Conservation (phyloP, 1,140 invertebrate species). For the Leptinotarsa defecta region DNA sequence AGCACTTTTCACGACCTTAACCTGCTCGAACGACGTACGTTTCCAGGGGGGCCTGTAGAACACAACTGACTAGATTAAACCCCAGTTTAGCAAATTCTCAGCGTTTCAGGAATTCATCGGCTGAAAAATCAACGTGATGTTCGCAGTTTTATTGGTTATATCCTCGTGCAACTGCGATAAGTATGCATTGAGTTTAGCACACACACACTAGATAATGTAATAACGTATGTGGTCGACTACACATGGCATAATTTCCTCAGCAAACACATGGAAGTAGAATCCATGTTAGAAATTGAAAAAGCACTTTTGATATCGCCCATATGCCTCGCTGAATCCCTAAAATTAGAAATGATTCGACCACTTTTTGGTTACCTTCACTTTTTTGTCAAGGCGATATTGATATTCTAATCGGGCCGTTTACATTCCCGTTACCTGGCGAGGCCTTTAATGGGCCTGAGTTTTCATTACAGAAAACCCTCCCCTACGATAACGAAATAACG, state of each 20-base stretch:
- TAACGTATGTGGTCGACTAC: background rate
- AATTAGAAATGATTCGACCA: background rate
- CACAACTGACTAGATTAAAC: too few species aligned
- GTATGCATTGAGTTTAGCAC: background rate
- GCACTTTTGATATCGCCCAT: too few species aligned
- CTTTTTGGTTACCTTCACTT: constrained; percentile 1
- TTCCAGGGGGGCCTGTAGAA: too few species aligned
- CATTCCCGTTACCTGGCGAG: constrained; percentile 1
- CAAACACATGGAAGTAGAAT: constrained; percentile 4
- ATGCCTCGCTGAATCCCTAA: background rate
- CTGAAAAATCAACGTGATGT: background rate
- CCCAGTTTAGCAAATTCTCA: too few species aligned
- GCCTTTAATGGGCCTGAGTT: background rate
- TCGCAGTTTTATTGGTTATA: background rate
- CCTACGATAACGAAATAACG: background rate
- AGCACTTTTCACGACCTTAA: too few species aligned
- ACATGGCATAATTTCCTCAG: constrained; percentile 2
- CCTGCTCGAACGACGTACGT: too few species aligned
- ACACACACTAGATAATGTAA: background rate
- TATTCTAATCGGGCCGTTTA: constrained; percentile 10
- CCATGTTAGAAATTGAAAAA: background rate
- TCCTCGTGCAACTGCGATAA: constrained; percentile 2
- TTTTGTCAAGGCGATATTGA: constrained; percentile 6
- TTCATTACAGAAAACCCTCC: constrained; percentile 11
- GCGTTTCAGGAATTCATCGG: background rate